phyloP scores from a whole-genome alignment of 2,113 vertebrate genomes.

The Lasiurus borealis region DNA sequence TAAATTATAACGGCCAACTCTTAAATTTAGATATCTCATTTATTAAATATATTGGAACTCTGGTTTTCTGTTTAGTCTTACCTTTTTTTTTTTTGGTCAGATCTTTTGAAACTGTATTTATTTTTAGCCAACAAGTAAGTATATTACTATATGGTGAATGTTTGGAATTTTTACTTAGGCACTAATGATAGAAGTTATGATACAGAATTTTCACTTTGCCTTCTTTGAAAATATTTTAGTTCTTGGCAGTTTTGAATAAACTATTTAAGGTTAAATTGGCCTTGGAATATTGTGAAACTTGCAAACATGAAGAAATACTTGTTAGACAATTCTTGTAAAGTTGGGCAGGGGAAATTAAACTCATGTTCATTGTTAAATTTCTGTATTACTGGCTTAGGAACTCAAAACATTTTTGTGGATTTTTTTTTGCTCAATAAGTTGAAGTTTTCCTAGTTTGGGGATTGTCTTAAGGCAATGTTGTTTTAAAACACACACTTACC shows the following conservation, averaged over 20 bases:
- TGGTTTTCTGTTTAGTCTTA: background rate
- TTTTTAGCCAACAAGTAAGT: background rate
- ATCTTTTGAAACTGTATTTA: slow-evolving; percentile 30
- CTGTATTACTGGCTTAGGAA: background rate
- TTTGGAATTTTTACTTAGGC: slow-evolving; percentile 43
- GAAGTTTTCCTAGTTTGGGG: background rate
- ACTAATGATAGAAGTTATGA: background rate
- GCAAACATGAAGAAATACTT: slow-evolving; percentile 50
- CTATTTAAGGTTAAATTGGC: slow-evolving; percentile 41
- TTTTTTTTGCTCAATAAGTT: background rate
- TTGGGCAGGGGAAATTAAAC: background rate
- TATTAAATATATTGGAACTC: background rate
- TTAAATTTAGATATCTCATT: slow-evolving; percentile 30
- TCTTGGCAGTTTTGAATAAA: slow-evolving; percentile 61
- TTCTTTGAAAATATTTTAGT: slow-evolving; percentile 48
- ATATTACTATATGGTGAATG: background rate
- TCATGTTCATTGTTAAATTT: background rate
- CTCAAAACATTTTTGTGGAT: background rate
- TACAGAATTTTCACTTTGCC: slow-evolving; percentile 2
- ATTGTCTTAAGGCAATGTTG: background rate
- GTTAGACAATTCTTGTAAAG: slow-evolving; percentile 25
- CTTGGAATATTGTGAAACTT: slow-evolving; percentile 46
- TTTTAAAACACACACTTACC: slow-evolving; percentile 23
- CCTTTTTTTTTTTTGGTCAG: background rate
- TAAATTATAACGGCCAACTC: slow-evolving; percentile 20